Evolutionary conservation across 1,140 invertebrate genomes (phyloP).

Genomic region (Bradynema listronoti): DNA sequence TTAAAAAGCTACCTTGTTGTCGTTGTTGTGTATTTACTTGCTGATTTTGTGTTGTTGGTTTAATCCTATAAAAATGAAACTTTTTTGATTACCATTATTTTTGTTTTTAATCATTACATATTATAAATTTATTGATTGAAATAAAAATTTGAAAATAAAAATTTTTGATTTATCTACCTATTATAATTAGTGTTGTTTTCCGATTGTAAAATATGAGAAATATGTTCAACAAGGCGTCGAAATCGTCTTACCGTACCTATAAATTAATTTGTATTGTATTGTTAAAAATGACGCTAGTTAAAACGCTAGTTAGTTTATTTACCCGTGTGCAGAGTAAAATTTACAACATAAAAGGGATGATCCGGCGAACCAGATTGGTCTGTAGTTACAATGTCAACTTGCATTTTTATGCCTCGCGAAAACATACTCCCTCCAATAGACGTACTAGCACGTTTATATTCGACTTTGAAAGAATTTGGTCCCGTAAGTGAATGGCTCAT

Average conservation of each 20-base stretch:
- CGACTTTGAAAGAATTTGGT: constrained; percentile 92
- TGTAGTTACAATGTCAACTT: constrained; percentile 52
- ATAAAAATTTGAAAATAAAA: constrained; percentile 1
- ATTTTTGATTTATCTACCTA: constrained; percentile 30
- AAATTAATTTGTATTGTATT: constrained; percentile 8
- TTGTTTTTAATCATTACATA: constrained; percentile 1
- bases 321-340: constrained; percentile 49
- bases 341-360: constrained; percentile 51
- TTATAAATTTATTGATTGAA: background rate
- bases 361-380: constrained; percentile 41
- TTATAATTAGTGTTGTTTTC: constrained; percentile 51
- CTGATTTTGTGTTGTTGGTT: background rate
- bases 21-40: background rate
- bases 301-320: constrained; percentile 4
- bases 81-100: background rate
- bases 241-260: constrained; percentile 49
- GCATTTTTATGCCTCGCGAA: constrained; percentile 55
- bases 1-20: constrained; percentile 31
- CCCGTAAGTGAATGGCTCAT: constrained; percentile 94
- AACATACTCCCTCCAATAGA: constrained; percentile 63
- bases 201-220: constrained; percentile 45
- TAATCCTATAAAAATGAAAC: background rate
- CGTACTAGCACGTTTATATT: constrained; percentile 83
- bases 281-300: background rate
- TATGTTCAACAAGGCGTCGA: constrained; percentile 47